phyloP scores from a whole-genome alignment of 2,113 vertebrate species.

The Nymphicus hollandicus region DNA sequence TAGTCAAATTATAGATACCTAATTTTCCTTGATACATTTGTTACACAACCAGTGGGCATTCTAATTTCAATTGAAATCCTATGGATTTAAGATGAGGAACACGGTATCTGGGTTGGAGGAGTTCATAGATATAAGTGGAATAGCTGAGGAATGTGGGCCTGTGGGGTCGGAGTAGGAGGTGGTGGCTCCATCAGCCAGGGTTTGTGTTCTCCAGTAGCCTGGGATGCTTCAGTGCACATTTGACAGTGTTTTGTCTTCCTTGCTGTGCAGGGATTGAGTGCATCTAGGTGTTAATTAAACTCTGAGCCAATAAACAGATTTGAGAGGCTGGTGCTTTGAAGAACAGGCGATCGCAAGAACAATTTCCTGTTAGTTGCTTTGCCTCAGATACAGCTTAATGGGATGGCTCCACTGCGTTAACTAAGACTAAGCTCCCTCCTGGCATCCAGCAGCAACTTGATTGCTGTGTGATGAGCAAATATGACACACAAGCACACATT shows the following conservation, averaged over 20 bases:
- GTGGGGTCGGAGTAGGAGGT: not conserved
- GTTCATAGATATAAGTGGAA: not conserved
- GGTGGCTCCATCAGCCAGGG: not conserved
- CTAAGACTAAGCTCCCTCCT: not conserved
- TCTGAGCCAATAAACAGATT: constrained; percentile 45
- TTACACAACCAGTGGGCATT: not conserved
- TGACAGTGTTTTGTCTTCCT: constrained; percentile 42
- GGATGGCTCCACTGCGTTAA: not conserved
- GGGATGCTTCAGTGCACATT: not conserved
- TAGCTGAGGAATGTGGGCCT: not conserved
- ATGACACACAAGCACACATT: not conserved
- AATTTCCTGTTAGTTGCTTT: constrained; percentile 57
- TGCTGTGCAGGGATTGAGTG: constrained; percentile 47
- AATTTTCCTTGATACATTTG: not conserved
- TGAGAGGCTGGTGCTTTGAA: constrained; percentile 58
- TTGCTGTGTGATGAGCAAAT: not conserved
- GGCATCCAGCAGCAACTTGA: not conserved
- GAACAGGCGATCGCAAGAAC: constrained; percentile 46
- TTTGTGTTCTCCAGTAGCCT: not conserved
- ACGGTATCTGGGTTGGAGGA: not conserved
- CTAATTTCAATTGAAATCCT: not conserved
- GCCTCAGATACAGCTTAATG: not conserved
- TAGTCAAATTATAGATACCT: not conserved
- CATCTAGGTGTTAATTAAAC: constrained; percentile 60
- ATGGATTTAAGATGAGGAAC: not conserved